A percentile compares a stretch with the other conserved stretches of the same genome.
These are phyloP conservation scores for Silurus aristotelis DNA, from an alignment of 2,797 vertebrate genomes.

Conservation along the genomic window DNA sequence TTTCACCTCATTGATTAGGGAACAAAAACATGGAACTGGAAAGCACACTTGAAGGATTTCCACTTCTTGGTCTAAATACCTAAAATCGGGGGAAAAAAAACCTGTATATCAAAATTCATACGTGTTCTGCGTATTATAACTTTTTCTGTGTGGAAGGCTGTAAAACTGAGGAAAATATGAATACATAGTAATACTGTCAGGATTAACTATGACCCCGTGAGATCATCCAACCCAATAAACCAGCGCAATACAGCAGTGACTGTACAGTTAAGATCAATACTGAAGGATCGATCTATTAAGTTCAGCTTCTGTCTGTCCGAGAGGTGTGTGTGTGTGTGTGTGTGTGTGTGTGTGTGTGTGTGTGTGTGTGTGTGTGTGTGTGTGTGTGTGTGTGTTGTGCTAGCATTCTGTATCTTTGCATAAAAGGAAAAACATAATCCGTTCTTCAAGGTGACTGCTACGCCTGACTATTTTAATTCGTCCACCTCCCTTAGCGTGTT, in stretches of 20 bases:
- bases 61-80: too few relatives aligned
- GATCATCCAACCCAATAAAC: neutral
- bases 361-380: neutral
- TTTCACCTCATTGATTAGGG: too few relatives aligned
- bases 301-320: neutral
- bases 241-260: too few relatives aligned
- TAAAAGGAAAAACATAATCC: neutral
- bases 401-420: neutral
- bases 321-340: neutral
- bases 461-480: neutral
- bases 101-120: too few relatives aligned
- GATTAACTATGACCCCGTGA: neutral
- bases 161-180: too few relatives aligned
- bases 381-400: neutral
- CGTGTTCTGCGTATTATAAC: too few relatives aligned
- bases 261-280: too few relatives aligned
- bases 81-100: too few relatives aligned
- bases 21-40: too few relatives aligned
- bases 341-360: neutral
- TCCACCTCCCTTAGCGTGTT: neutral
- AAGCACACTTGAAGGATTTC: too few relatives aligned
- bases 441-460: neutral
- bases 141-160: too few relatives aligned
- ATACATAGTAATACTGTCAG: neutral
- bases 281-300: too few relatives aligned